These are phyloP conservation scores for Malurus cyaneus DNA, from an alignment of 2,113 vertebrate genomes.

Conservation along the genomic window DNA sequence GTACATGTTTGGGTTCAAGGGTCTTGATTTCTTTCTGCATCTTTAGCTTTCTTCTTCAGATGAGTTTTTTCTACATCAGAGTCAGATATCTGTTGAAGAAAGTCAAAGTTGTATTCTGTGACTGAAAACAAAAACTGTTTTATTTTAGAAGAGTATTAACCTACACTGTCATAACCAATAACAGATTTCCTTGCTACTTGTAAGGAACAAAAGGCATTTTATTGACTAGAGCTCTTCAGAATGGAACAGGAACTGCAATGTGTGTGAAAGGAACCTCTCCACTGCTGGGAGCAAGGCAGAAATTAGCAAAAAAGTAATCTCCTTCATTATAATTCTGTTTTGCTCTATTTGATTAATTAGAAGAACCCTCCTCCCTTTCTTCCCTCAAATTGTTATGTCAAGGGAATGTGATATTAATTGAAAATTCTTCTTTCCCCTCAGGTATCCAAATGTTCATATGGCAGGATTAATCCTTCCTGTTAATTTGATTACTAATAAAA, in stretches of 20 bases:
- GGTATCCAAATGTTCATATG: not conserved
- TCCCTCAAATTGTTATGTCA: not conserved
- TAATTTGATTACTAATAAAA: conserved; percentile 39
- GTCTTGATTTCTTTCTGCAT: not conserved
- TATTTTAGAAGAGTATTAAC: not conserved
- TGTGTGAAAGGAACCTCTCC: not conserved
- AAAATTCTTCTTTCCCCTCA: conserved; percentile 11
- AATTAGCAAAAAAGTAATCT: not conserved
- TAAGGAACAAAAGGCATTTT: not conserved
- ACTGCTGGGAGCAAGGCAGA: not conserved
- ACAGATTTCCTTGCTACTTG: not conserved
- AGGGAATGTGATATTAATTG: conserved; percentile 20
- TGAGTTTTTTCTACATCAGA: not conserved
- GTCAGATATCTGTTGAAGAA: not conserved
- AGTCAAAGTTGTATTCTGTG: not conserved
- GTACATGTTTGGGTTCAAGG: not conserved
- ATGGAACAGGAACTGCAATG: not conserved
- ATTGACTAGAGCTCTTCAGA: not conserved
- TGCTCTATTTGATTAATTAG: not conserved
- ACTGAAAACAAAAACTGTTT: not conserved
- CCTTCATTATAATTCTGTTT: not conserved
- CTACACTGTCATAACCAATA: not conserved
- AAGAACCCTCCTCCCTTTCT: not conserved
- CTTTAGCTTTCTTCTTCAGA: not conserved
- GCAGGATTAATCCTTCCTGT: not conserved